A percentile compares a stretch with the other conserved stretches of the same genome.
Evolutionary conservation across 2,797 vertebrate genomes (phyloP).

Genomic region (Aphelocoma californica): DNA sequence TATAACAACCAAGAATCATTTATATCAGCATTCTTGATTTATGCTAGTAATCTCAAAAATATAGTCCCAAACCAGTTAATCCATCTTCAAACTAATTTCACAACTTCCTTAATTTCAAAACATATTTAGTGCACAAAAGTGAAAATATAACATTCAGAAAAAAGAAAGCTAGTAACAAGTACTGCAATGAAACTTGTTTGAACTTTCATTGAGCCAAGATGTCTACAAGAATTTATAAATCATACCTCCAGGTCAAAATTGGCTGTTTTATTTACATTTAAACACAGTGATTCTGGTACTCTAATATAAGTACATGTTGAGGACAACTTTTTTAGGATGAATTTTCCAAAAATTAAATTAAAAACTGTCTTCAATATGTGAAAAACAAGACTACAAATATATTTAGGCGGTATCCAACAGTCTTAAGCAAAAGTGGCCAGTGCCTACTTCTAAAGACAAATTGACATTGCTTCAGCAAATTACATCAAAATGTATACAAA

Average conservation of each 20-base stretch:
- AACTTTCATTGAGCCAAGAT: slow-evolving; percentile 29
- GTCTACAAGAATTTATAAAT: neutral
- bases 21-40: neutral
- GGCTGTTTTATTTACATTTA: slow-evolving; percentile 23
- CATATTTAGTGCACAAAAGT: neutral
- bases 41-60: neutral
- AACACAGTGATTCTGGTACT: neutral
- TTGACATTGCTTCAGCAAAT: neutral
- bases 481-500: neutral
- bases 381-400: slow-evolving; percentile 7
- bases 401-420: neutral
- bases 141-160: slow-evolving; percentile 1
- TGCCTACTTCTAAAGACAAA: neutral
- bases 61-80: neutral
- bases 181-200: neutral
- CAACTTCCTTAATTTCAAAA: slow-evolving; percentile 28
- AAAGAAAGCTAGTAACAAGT: slow-evolving; percentile 31
- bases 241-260: neutral
- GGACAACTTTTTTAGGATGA: neutral
- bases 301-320: neutral
- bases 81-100: neutral
- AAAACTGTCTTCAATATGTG: neutral
- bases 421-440: neutral
- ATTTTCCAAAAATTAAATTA: neutral
- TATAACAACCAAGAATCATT: neutral